Conservation (phyloP, 2,888 invertebrate species). For the Flexamia atlantica region DNA sequence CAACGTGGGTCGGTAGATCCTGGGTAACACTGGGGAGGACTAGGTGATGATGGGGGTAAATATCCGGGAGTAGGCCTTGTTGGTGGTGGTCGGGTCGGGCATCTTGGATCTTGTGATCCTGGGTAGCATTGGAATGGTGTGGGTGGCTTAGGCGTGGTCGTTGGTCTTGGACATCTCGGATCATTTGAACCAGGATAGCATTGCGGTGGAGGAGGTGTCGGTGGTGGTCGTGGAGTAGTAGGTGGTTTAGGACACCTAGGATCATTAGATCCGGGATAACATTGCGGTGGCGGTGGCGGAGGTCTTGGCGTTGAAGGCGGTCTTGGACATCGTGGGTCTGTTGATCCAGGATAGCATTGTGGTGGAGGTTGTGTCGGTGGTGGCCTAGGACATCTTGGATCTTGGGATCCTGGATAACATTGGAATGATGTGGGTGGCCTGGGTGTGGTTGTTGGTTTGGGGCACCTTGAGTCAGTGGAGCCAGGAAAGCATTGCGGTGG, state of each 20-base stretch:
- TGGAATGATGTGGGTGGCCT: slow-evolving; percentile 58
- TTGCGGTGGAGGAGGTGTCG: slow-evolving; percentile 58
- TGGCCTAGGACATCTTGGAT: slow-evolving; percentile 49
- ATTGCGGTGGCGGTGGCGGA: slow-evolving; percentile 62
- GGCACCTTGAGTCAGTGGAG: slow-evolving; percentile 73
- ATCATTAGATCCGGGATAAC: slow-evolving; percentile 66
- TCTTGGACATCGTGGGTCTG: slow-evolving; percentile 68
- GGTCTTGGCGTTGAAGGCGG: slow-evolving; percentile 68
- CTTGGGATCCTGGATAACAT: slow-evolving; percentile 59
- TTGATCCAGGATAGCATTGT: slow-evolving; percentile 71
- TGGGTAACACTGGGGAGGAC: slow-evolving; percentile 73
- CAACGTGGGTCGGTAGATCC: slow-evolving; percentile 74
- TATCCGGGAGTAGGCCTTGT: too few species aligned
- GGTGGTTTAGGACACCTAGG: slow-evolving; percentile 71
- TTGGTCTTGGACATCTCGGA: slow-evolving; percentile 65
- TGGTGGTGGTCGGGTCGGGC: slow-evolving; percentile 69
- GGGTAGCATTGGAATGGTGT: slow-evolving; percentile 72
- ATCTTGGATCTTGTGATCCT: slow-evolving; percentile 72
- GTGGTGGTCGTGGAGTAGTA: slow-evolving; percentile 65
- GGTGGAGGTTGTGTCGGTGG: slow-evolving; percentile 54
- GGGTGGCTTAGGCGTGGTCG: slow-evolving; percentile 65
- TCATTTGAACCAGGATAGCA: slow-evolving; percentile 62
- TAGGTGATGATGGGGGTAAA: slow-evolving; percentile 61
- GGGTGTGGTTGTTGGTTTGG: slow-evolving; percentile 70
- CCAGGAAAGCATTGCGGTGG: slow-evolving; percentile 73